These are phyloP conservation scores for Cebidichthys violaceus DNA, from an alignment of 2,113 vertebrate genomes.

Conservation along the genomic window DNA sequence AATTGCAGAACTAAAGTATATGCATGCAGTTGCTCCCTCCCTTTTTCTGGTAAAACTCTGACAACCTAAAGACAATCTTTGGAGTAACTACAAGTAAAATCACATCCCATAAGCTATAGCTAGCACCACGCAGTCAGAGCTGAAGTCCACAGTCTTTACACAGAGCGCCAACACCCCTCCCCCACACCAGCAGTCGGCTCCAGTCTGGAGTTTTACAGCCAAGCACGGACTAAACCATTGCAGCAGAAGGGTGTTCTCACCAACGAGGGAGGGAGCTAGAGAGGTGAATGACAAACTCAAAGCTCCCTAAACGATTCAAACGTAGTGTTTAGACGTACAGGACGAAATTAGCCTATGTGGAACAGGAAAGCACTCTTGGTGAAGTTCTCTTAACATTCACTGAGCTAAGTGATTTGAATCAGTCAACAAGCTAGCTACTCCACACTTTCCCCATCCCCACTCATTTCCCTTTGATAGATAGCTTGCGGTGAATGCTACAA, in stretches of 20 bases:
- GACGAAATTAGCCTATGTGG: neutral
- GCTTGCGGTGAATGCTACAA: constrained; percentile 47
- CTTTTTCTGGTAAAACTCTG: neutral
- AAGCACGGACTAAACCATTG: constrained; percentile 74
- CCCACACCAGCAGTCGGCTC: constrained; percentile 74
- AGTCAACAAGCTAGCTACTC: constrained; percentile 46
- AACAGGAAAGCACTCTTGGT: neutral
- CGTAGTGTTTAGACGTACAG: neutral
- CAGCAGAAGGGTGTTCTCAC: constrained; percentile 54
- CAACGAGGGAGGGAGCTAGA: constrained; percentile 39
- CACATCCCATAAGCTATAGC: constrained; percentile 52
- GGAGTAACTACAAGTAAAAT: constrained; percentile 15
- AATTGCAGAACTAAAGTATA: constrained; percentile 1
- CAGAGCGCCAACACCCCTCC: constrained; percentile 65
- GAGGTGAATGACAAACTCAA: constrained; percentile 18
- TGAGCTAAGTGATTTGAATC: constrained; percentile 12
- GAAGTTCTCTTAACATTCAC: constrained; percentile 22
- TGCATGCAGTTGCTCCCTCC: neutral
- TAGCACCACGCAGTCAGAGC: constrained; percentile 62
- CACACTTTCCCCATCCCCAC: constrained; percentile 48
- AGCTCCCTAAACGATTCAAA: neutral
- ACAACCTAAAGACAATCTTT: constrained; percentile 2
- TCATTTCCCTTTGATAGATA: constrained; percentile 46
- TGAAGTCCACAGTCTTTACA: constrained; percentile 46
- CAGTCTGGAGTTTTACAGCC: constrained; percentile 67